Conservation (phyloP, 2,797 vertebrate species). For the Chelon auratus region DNA sequence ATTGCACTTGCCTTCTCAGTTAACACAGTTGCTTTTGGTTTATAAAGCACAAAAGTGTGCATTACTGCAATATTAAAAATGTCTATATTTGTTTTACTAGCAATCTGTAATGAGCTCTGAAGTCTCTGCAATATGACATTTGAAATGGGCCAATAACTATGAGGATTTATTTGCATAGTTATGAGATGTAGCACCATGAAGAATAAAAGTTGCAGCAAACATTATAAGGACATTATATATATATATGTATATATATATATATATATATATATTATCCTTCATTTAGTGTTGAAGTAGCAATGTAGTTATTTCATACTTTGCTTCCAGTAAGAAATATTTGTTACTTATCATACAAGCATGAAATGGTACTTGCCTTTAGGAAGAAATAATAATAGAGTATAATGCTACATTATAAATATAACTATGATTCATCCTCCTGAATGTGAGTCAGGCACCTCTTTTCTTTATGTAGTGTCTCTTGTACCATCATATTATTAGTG, state of each 20-base stretch:
- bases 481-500: constrained; percentile 5
- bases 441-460: constrained; percentile 2
- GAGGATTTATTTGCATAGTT: not conserved
- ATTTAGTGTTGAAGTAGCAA: not conserved
- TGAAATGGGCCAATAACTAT: no score
- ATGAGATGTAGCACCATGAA: constrained; percentile 1
- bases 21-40: not conserved
- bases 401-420: not conserved
- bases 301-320: not conserved
- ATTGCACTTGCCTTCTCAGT: not conserved
- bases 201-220: not conserved
- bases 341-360: constrained; percentile 3
- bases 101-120: not conserved
- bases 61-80: not conserved
- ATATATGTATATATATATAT: not conserved
- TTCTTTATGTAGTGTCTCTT: constrained; percentile 19
- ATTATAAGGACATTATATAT: constrained; percentile 3
- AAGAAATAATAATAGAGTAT: not conserved
- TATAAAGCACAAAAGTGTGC: not conserved
- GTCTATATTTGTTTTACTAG: not conserved
- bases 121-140: not conserved
- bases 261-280: no score
- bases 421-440: not conserved
- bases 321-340: constrained; percentile 14
- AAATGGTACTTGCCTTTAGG: constrained; percentile 2